Conservation (phyloP, 2,113 vertebrate genomes). For the Hippocampus comes region DNA sequence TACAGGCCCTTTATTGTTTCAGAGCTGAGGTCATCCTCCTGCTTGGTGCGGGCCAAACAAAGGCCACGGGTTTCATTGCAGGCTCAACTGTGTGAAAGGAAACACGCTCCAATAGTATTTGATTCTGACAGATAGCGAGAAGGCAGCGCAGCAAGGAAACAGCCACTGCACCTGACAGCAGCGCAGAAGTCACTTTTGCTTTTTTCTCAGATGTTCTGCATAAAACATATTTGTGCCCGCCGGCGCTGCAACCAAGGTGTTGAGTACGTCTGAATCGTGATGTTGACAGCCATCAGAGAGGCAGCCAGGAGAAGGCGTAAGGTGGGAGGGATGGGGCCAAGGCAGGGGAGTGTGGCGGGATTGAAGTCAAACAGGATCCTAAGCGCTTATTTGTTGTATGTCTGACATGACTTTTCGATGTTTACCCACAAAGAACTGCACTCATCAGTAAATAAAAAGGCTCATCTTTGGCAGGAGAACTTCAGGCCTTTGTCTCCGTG, state of each 20-base stretch:
- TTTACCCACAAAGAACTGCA: slow-evolving; percentile 5
- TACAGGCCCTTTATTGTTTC: slow-evolving; percentile 97
- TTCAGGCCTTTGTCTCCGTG: slow-evolving; percentile 62
- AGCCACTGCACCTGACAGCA: slow-evolving; percentile 31
- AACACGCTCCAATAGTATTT: slow-evolving; percentile 89
- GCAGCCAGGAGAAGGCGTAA: slow-evolving; percentile 9
- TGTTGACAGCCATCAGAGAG: slow-evolving; percentile 41
- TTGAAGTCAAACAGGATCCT: slow-evolving; percentile 16
- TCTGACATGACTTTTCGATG: neutral
- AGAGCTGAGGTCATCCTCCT: slow-evolving; percentile 98
- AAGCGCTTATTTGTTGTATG: neutral
- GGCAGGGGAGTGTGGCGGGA: slow-evolving; percentile 9
- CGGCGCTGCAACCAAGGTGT: slow-evolving; percentile 29
- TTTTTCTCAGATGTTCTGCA: slow-evolving; percentile 10
- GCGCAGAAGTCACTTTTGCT: slow-evolving; percentile 3
- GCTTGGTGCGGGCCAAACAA: slow-evolving; percentile 87
- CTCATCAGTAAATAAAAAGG: slow-evolving; percentile 29
- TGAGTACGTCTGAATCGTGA: slow-evolving; percentile 38
- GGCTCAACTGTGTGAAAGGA: slow-evolving; percentile 96
- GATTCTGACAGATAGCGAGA: slow-evolving; percentile 71
- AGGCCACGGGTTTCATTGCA: slow-evolving; percentile 91
- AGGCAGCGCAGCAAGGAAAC: slow-evolving; percentile 20
- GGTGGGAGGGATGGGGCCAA: neutral
- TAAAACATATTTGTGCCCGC: slow-evolving; percentile 2
- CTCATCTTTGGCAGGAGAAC: slow-evolving; percentile 48